phyloP scores from a whole-genome alignment of 2,113 vertebrate species.

The Anolis sagrei region DNA sequence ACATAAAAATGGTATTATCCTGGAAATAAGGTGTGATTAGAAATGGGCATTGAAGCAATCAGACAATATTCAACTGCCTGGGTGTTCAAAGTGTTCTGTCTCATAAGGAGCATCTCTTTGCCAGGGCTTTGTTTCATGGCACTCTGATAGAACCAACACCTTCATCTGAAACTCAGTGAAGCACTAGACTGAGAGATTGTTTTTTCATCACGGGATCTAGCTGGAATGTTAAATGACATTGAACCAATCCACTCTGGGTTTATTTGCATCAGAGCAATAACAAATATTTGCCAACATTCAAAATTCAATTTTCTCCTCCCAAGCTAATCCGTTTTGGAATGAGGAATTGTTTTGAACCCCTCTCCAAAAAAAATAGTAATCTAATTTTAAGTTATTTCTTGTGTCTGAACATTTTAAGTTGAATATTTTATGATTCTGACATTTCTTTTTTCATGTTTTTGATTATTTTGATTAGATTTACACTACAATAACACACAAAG shows the following conservation, averaged over 20 bases:
- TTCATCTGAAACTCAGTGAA: neutral
- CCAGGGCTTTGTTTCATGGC: neutral
- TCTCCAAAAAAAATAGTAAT: no score
- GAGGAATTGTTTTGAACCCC: neutral
- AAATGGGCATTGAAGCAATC: neutral
- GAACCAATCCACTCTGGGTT: neutral
- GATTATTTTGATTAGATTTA: no score
- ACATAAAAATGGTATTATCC: neutral
- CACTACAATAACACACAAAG: no score
- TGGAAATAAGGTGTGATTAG: neutral
- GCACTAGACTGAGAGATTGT: neutral
- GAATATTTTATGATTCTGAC: neutral
- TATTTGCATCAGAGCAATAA: neutral
- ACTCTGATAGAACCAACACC: neutral
- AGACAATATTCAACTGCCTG: neutral
- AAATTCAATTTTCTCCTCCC: neutral
- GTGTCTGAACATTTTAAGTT: neutral
- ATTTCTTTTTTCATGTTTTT: no score
- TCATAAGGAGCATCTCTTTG: neutral
- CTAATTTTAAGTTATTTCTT: no score
- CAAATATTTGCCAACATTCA: neutral
- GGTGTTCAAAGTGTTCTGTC: neutral
- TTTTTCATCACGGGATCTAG: neutral
- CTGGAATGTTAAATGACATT: neutral
- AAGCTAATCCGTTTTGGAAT: neutral